A percentile compares a stretch with the other conserved stretches of the same genome.
These are phyloP conservation scores for Pyrochroa serraticornis DNA, from an alignment of 2,888 invertebrate genomes.

Conservation along the genomic window DNA sequence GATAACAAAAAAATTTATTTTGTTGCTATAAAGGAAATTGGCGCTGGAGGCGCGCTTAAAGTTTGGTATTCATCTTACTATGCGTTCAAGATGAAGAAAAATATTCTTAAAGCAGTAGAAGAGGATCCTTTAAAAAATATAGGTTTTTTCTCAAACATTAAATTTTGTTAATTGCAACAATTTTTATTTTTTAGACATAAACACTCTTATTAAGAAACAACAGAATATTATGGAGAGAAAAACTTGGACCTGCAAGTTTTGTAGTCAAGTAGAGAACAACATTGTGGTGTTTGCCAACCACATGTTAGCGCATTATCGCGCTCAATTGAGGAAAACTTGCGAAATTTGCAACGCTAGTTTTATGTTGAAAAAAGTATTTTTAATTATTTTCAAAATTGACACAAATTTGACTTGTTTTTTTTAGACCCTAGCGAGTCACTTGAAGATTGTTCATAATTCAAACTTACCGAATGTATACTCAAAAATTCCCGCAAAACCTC, in stretches of 20 bases:
- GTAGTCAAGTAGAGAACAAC: conserved; percentile 53
- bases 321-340: conserved; percentile 44
- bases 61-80: conserved; percentile 68
- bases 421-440: conserved; percentile 41
- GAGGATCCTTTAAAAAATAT: conserved; percentile 14
- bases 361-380: conserved; percentile 37
- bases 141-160: conserved; percentile 7
- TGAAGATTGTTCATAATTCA: conserved; percentile 38
- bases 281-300: conserved; percentile 57
- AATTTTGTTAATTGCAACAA: neutral
- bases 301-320: conserved; percentile 55
- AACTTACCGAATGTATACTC: neutral
- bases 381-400: neutral
- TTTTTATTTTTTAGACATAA: conserved; percentile 30
- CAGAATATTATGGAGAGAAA: conserved; percentile 49
- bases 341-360: conserved; percentile 47
- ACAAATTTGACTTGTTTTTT: conserved; percentile 12
- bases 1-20: conserved; percentile 59
- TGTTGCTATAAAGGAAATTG: conserved; percentile 57
- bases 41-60: conserved; percentile 59
- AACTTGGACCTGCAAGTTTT: conserved; percentile 59
- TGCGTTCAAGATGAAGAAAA: conserved; percentile 59
- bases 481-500: conserved; percentile 4
- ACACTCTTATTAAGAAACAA: conserved; percentile 43
- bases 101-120: conserved; percentile 3